Evolutionary conservation across 2,888 invertebrate genomes (phyloP), one percentile per base, ranked within the genome.

Genomic region (Aproaerema taeniolella): DNA sequence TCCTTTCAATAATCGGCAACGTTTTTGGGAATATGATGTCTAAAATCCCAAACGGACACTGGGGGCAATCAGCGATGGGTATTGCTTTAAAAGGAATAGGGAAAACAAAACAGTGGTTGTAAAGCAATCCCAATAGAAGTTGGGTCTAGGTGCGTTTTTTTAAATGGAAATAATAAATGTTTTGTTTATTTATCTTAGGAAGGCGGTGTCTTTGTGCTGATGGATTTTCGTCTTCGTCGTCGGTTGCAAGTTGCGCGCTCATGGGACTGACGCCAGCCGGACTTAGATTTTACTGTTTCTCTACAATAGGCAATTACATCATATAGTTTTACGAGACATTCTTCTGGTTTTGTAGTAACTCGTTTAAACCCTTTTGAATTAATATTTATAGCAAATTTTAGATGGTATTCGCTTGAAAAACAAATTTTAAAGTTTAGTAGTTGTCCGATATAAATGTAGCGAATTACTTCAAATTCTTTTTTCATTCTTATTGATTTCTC

Each of bases 91-190:
- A 42, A 43, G 38, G 38, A 41, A 49, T 49, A 53, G 47, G n/a
- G 58, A 42, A 58, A 53, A 63, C 58, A 59, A 66, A 62, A 60
- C 55, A 44, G 53, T 49, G 42, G 54, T 61, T 62, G 62, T 63
- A 59, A 67, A 67, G n/a, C n/a, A n/a, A n/a, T n/a, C n/a, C n/a
- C n/a, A n/a, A n/a, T n/a, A n/a, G n/a, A n/a, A n/a, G n/a, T n/a
- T n/a, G n/a, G n/a, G n/a, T n/a, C 53, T 46, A 58, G 53, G 57
- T 42, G 52, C 58, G 72, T 73, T 78, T 74, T 40, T 79, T 80
- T 78, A n/a, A n/a, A n/a, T n/a, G n/a, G n/a, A n/a, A n/a, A n/a
- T n/a, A n/a, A n/a, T n/a, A n/a, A n/a, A n/a, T n/a, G n/a, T n/a
- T n/a, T n/a, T n/a, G n/a, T n/a, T n/a, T n/a, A n/a, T n/a, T n/a